phyloP scores from a whole-genome alignment of 2,113 vertebrate genomes.

The Toxotes jaculatrix region DNA sequence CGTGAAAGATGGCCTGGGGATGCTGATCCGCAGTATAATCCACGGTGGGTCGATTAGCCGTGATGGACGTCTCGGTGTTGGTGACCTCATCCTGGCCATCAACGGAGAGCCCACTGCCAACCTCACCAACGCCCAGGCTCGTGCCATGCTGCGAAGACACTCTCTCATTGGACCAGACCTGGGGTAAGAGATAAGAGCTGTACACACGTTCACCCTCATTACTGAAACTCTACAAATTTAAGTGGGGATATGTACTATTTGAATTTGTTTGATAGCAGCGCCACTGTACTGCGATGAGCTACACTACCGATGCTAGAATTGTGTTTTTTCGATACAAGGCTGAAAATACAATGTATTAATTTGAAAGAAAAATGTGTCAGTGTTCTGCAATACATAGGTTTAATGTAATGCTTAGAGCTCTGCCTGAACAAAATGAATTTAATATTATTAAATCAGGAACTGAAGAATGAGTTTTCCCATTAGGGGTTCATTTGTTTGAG shows the following conservation, averaged over 20 bases:
- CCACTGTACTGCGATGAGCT: not conserved
- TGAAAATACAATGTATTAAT: not conserved
- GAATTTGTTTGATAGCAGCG: not conserved
- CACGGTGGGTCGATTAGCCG: conserved; percentile 95
- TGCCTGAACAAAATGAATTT: not conserved
- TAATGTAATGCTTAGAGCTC: not conserved
- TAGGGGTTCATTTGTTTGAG: not conserved
- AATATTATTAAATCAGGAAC: not conserved
- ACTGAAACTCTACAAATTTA: not conserved
- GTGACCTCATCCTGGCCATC: conserved; percentile 94
- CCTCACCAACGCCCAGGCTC: conserved; percentile 92
- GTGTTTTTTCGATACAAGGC: not conserved
- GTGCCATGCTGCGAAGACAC: conserved; percentile 94
- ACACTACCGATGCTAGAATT: not conserved
- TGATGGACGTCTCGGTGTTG: conserved; percentile 92
- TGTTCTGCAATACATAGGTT: not conserved
- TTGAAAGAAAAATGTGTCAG: not conserved
- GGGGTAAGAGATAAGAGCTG: conserved; percentile 85
- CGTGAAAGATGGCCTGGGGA: conserved; percentile 92
- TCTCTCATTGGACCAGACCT: conserved; percentile 94
- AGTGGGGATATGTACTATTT: not conserved
- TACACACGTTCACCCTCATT: not conserved
- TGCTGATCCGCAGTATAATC: conserved; percentile 95
- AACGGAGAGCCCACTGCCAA: conserved; percentile 92
- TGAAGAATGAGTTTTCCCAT: not conserved